Evolutionary conservation across 2,888 invertebrate genomes (phyloP), one percentile per base, ranked within the genome.

Genomic region (Hanleya hanleyi): DNA sequence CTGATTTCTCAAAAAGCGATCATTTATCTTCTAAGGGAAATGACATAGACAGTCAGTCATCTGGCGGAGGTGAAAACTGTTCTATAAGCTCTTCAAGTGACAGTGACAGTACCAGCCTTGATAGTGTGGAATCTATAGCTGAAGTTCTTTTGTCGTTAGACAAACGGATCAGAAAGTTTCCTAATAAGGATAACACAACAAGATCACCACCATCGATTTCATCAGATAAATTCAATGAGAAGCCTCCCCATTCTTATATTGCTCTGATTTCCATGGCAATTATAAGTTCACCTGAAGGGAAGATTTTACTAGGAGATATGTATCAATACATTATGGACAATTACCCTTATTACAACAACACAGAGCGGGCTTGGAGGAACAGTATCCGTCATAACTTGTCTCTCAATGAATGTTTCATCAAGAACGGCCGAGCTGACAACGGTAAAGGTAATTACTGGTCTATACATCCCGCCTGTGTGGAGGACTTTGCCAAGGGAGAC

Each of bases 361-460:
- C 81, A 35, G 87, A 87, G 22, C 84, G 84, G 33, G 87, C 87
- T 22, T 89, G 89, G 89, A 76, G 89, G 41, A 89, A 89, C 82
- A 87, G 87, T 62, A 86, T 89, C 36, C 82, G 89, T 12, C 89
- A 89, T 69, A 89, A 89, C 70, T 79, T 89, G 22, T 86, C 86
- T 6, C 78, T 89, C 9, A 89, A 89, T 70, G 89, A 89, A 71
- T 89, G 89, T 70, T 89, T 89, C 73, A 80, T 89, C 35, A 89
- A 89, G 72, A 81, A 77, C 15, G 89, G 88, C 1, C 73, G 89
- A 15, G 84, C 87, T 5, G 88, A 86, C 0, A 99, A 98, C 90
- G 99, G 98, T 0, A 97, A 99, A 90, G 98, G 98, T 0, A 97
- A 98, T 89, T 99, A 97, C 88, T 99, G 99, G 99, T 97, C 98